Conservation (phyloP, 2,113 vertebrate species). For the Marmota monax region DNA sequence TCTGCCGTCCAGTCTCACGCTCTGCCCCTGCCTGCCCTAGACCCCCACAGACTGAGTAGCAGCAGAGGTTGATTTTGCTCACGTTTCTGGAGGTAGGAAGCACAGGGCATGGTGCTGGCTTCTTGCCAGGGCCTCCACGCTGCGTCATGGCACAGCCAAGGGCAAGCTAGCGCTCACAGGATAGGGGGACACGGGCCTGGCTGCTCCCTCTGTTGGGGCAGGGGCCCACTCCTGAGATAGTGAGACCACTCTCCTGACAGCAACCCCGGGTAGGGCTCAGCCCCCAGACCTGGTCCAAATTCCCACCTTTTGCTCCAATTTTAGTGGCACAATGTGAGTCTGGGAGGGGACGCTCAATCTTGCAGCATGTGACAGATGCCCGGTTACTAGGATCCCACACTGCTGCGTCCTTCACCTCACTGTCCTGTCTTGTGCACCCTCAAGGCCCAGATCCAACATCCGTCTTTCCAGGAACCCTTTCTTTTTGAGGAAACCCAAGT, state of each 20-base stretch:
- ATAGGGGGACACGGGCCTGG: background rate
- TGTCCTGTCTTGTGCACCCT: background rate
- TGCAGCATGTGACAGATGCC: background rate
- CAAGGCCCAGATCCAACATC: background rate
- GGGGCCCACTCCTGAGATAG: too few species aligned
- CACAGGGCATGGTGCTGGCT: too few species aligned
- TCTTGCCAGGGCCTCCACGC: too few species aligned
- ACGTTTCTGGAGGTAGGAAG: background rate
- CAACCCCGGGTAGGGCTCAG: background rate
- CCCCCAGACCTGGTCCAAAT: background rate
- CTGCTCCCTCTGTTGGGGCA: too few species aligned
- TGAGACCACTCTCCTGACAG: too few species aligned
- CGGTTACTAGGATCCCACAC: background rate
- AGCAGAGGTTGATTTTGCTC: background rate
- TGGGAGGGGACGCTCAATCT: background rate
- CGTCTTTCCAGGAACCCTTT: background rate
- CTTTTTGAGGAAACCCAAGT: background rate
- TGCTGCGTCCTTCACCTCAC: background rate
- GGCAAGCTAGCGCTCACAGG: background rate
- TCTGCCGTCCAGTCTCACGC: background rate
- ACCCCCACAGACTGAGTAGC: background rate
- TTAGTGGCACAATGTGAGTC: too few species aligned
- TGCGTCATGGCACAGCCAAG: background rate
- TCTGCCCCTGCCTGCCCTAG: background rate
- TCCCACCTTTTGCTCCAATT: background rate